Base-by-base conservation (phyloP, 2,888 invertebrate species). In the Lepidochrysops patricia region DNA sequence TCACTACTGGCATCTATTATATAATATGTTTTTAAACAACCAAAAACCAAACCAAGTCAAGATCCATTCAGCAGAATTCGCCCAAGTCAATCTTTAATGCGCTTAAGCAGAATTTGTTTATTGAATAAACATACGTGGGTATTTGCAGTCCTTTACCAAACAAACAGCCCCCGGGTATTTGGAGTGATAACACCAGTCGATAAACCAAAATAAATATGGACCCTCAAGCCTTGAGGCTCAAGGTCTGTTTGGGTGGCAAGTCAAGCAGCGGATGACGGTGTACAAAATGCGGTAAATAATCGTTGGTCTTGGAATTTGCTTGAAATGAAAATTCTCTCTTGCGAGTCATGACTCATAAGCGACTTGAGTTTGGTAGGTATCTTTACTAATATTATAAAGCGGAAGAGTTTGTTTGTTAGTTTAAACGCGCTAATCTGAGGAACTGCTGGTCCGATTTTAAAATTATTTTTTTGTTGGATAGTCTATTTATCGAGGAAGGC, bases 131-230 rank as follows among this genome's bases (percentile, higher is more conserved):
- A 69, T 66, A 61, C 64, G 64, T 57, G 50, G 62, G 59, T 67
- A 61, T 67, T 68, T 68, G 64, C 66, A 57, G 63, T 64, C 66
- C 66, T 68, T 69, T 67, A 70, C 66, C 69, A 70, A 73, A 75
- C 72, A 77, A 76, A 73, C 72, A 72, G 68, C 68, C 72, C 71
- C 72, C 70, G 70, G 48, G 71, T 84, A 81, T 84, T 86, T 84
- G 80, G 77, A 80, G 75, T 77, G 86, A 85, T 82, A 85, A 86
- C 84, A 82, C 52, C 27, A 52, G 23, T 19, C 15, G 54, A 75
- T 66, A 76, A 79, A 66, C 71, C 74, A 72, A 82, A 84, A 83
- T 75, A 86, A 88, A 88, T 87, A 86, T 85, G 69, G 86, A 72
- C 73, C 61, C 63, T 75, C n/a, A n/a, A n/a, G 74, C 82, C 74